Base-by-base conservation (phyloP, 2,888 invertebrate species). In the Scaptomyza parva region DNA sequence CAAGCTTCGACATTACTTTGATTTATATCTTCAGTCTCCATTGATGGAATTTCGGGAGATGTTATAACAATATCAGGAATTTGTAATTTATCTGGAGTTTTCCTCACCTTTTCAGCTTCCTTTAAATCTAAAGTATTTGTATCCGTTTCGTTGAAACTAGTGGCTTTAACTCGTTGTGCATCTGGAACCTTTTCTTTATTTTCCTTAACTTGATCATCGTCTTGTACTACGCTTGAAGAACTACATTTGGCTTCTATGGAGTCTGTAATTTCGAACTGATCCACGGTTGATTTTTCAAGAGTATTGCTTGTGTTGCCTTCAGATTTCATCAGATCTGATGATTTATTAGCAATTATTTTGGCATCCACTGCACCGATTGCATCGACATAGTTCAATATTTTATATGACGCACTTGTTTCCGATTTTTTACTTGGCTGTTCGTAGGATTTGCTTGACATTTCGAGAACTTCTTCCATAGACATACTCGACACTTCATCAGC, bases 21-120 rank as follows among this genome's bases (percentile, higher is more conserved):
- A 30, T 39, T 24, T 39, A 3, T 7, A 4, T 50, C 18, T 17
- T 30, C 18, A 8, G 26, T 2, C 5, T 17, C 37, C 9, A 18
- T 26, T 9, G 22, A 20, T 4, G 17, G 4, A 14, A 17, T 12
- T 6, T 57, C 48, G 5, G 30, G 11, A 11, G 37, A 28, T 14
- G 41, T 33, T 39, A 17, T n/a, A 3, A 9, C 7, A 7, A 14
- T 63, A 14, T 47, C 40, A 12, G 51, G 44, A n/a, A 28, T 24
- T 9, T 14, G 28, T 18, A 45, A n/a, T n/a, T 30, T 1, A 18
- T 17, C 1, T 0, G 17, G 7, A 11, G 20, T 12, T 1, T n/a
- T 11, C 1, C 22, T 28, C 26, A 9, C 3, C 6, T 12, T 37
- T 9, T 48, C 5, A 20, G 37, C 9, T 8, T 11, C 30, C 8